Conservation (phyloP, 2,888 invertebrate genomes). For the Hydriomena furcata region DNA sequence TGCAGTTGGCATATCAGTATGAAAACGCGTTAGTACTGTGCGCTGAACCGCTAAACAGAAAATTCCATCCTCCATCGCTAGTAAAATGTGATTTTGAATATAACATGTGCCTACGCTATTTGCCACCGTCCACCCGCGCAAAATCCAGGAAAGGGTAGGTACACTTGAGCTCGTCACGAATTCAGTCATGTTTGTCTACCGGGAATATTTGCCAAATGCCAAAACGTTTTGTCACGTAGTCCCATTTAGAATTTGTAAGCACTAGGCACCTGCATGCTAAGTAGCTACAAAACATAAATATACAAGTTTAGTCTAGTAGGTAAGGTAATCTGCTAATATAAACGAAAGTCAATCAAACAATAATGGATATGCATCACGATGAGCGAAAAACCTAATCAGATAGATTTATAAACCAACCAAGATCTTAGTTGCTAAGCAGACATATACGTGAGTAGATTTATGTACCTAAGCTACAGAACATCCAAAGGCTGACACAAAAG, state of each 20-base stretch:
- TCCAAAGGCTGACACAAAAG: slow-evolving; percentile 2
- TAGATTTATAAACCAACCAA: no score
- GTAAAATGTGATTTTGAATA: not conserved
- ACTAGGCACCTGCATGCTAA: slow-evolving; percentile 5
- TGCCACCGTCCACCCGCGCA: slow-evolving; percentile 4
- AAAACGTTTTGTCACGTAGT: slow-evolving; percentile 27
- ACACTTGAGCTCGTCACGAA: slow-evolving; percentile 30
- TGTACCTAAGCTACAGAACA: not conserved
- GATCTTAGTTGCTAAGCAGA: no score
- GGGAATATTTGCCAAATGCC: slow-evolving; percentile 33
- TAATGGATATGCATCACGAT: no score
- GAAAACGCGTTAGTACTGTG: no score
- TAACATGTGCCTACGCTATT: slow-evolving; percentile 2
- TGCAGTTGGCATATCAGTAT: no score
- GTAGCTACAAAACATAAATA: not conserved
- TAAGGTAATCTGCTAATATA: no score
- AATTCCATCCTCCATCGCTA: not conserved
- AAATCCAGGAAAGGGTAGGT: slow-evolving; percentile 27
- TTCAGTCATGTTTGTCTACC: slow-evolving; percentile 26
- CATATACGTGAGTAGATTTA: no score
- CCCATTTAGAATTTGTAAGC: slow-evolving; percentile 9
- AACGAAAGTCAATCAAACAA: no score
- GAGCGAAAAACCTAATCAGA: no score
- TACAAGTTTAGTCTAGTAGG: not conserved
- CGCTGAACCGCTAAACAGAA: no score